Base-by-base conservation (phyloP, 2,113 vertebrate genomes). In the Sebastes schlegelii region DNA sequence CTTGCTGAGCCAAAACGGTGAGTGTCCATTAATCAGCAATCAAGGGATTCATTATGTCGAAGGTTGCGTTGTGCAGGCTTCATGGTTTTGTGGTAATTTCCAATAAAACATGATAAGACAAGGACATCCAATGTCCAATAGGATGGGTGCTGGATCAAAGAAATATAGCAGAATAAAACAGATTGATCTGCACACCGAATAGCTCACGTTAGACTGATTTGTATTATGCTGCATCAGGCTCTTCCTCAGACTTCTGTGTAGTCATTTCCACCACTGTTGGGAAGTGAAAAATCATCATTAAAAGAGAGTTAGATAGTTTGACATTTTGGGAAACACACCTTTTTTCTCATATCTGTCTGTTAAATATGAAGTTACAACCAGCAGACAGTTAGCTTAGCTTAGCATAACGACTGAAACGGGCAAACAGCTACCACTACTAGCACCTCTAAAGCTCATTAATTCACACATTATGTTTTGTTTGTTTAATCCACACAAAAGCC, bases 1-100 rank as follows among this genome's bases (percentile, higher is more conserved):
- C 21, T 77, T 48, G 26, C 60, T 83, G 74, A 79, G 84, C 62
- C 68, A 75, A 77, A 78, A 57, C 71, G n/a, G 67, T 75, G 48
- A 80, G 60, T 21, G 49, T 70, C 58, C 66, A 81, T 89, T 71
- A 77, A 88, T 70, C 71, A 79, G 72, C 58, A 80, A 77, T 85
- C 34, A 87, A 78, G 45, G 74, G 63, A 58, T 72, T 86, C 67
- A 69, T 69, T 68, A 81, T 81, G 74, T 84, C 60, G 80, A 45
- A 64, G 63, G 26, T n/a, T 68, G 14, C 6, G 4, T 52, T 42
- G 55, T 45, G 51, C 2, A 42, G 21, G 40, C 62, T 55, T 34
- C 34, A 34, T 34, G 34, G 34, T 34, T 34, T 34, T 71, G 10
- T 54, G 48, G 57, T 65, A 13, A 64, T 85, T 76, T 67, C 14